phyloP scores from a whole-genome alignment of 1,140 invertebrate species.

The Hylyphantes graminicola region DNA sequence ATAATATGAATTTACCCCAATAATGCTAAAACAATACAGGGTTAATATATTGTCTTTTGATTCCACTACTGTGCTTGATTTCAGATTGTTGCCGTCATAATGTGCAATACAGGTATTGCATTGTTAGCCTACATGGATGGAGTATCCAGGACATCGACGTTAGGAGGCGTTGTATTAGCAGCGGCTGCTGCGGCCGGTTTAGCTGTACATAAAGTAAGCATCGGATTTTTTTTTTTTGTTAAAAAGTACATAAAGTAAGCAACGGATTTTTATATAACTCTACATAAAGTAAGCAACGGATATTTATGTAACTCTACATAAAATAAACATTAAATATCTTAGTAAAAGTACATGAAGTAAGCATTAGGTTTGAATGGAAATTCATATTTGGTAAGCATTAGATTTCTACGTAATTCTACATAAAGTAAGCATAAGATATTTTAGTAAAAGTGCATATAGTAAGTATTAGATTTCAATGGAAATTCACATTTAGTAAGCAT shows the following conservation, averaged over 20 bases:
- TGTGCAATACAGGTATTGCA: conserved; percentile 93
- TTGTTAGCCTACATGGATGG: conserved; percentile 95
- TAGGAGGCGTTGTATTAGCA: conserved; percentile 88
- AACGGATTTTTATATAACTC: conserved; percentile 74
- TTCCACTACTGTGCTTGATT: neutral
- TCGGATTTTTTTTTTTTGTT: neutral
- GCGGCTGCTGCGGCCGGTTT: conserved; percentile 89
- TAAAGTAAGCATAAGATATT: no score
- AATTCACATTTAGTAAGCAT: no score
- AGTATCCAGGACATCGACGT: conserved; percentile 86
- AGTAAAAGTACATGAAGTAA: no score
- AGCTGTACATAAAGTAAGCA: conserved; percentile 87
- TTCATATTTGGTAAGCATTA: no score
- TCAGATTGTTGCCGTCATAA: conserved; percentile 93
- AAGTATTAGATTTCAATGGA: no score
- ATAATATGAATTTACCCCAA: neutral
- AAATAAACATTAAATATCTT: conserved; percentile 73
- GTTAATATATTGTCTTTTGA: neutral
- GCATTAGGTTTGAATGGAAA: no score
- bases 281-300: conserved; percentile 82
- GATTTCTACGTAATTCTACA: no score
- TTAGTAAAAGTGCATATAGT: no score
- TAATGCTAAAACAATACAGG: neutral
- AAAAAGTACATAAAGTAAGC: no score
- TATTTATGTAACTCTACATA: conserved; percentile 84